Conservation (phyloP, 53 echinoderm and acorn worm species). For the Zoroaster sp. region DNA sequence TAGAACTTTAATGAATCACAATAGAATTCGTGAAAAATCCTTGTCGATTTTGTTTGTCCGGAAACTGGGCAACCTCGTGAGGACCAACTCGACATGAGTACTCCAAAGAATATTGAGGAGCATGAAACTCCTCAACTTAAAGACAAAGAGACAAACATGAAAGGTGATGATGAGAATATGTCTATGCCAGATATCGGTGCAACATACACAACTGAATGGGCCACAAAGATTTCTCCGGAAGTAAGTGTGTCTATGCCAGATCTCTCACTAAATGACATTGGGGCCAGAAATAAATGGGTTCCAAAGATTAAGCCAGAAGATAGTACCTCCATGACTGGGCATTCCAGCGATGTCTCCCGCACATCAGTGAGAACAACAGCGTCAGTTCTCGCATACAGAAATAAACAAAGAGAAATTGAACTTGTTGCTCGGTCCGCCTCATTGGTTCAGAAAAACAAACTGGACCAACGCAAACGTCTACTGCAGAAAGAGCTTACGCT, state of each 20-base stretch:
- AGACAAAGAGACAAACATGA: no score
- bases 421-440: slow-evolving; percentile 30
- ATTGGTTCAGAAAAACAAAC: slow-evolving; percentile 18
- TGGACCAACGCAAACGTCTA: slow-evolving; percentile 43
- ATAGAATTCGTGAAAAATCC: background rate
- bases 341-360: background rate
- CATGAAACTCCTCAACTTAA: background rate
- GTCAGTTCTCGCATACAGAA: background rate
- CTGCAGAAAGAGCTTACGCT: slow-evolving; percentile 5
- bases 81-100: background rate
- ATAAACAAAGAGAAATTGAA: slow-evolving; percentile 44
- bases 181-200: background rate
- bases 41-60: background rate
- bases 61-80: background rate
- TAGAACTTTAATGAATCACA: background rate
- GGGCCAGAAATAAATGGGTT: background rate
- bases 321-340: background rate
- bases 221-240: background rate
- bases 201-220: background rate
- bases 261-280: background rate
- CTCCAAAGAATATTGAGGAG: background rate
- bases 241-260: background rate
- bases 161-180: background rate
- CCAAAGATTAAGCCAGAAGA: background rate
- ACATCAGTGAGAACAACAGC: background rate